phyloP scores from a whole-genome alignment of 2,888 invertebrate genomes.

The Melinaea menophilus region DNA sequence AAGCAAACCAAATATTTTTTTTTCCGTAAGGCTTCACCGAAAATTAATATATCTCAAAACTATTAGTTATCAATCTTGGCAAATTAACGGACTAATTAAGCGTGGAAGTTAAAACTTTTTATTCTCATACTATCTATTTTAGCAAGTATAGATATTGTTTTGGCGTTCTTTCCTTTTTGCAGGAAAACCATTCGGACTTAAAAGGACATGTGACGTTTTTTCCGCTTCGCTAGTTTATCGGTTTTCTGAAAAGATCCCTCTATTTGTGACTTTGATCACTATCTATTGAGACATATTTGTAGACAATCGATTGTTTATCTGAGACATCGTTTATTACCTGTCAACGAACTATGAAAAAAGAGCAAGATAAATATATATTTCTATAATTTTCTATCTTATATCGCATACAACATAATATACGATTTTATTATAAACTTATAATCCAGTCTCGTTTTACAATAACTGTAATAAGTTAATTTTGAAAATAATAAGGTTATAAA shows the following conservation, averaged over 20 bases:
- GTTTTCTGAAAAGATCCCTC: conserved; percentile 17
- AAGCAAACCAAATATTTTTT: not conserved
- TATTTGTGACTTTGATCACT: conserved; percentile 24
- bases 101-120: not conserved
- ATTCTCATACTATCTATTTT: not conserved
- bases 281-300: conserved; percentile 20
- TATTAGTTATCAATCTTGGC: no score
- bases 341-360: conserved; percentile 10
- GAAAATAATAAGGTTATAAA: no score
- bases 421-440: no score
- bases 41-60: no score
- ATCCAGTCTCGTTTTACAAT: no score
- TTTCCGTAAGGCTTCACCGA: no score
- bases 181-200: conserved; percentile 1
- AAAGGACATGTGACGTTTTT: not conserved
- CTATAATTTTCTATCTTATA: no score
- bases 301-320: conserved; percentile 11
- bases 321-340: no score
- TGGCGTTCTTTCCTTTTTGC: not conserved
- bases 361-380: conserved; percentile 4
- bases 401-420: no score
- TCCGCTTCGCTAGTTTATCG: not conserved
- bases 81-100: no score
- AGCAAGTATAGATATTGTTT: not conserved
- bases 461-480: no score